A percentile compares a stretch with the other conserved stretches of the same genome.
Evolutionary conservation across 2,113 vertebrate species (phyloP).

Genomic region (Psilopogon haemacephalus): DNA sequence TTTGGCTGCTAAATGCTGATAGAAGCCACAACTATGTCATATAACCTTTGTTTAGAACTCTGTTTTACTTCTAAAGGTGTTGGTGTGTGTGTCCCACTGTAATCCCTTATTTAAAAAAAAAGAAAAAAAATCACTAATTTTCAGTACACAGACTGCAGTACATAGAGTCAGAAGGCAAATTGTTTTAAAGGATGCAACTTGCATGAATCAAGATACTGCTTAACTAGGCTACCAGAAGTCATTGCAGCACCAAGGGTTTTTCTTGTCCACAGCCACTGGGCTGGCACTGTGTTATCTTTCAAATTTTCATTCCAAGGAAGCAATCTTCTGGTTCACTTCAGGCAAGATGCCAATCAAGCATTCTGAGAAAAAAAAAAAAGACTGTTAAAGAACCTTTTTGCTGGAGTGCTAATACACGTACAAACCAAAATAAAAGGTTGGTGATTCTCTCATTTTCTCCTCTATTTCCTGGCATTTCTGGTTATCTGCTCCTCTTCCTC

Average conservation of each 20-base stretch:
- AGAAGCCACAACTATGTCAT: neutral
- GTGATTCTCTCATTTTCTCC: neutral
- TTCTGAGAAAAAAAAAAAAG: neutral
- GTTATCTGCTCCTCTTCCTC: neutral
- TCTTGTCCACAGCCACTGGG: conserved; percentile 2
- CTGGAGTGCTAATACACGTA: neutral
- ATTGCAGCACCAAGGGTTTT: neutral
- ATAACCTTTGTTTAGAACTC: neutral
- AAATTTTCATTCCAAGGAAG: neutral
- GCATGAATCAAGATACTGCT: neutral
- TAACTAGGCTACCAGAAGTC: neutral
- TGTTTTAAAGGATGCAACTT: neutral
- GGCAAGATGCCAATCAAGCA: conserved; percentile 45
- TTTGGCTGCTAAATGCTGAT: neutral
- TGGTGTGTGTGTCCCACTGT: neutral
- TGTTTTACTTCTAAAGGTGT: neutral
- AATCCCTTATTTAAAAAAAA: neutral
- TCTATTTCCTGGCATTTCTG: neutral
- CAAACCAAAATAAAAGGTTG: neutral
- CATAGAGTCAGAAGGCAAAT: neutral
- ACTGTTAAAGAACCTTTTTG: neutral
- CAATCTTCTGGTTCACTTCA: conserved; percentile 34
- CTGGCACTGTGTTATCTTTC: neutral
- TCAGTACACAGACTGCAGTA: neutral
- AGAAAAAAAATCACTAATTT: neutral